Evolutionary conservation across 2,888 invertebrate species (phyloP).

Genomic region (Ypsolopha sequella): DNA sequence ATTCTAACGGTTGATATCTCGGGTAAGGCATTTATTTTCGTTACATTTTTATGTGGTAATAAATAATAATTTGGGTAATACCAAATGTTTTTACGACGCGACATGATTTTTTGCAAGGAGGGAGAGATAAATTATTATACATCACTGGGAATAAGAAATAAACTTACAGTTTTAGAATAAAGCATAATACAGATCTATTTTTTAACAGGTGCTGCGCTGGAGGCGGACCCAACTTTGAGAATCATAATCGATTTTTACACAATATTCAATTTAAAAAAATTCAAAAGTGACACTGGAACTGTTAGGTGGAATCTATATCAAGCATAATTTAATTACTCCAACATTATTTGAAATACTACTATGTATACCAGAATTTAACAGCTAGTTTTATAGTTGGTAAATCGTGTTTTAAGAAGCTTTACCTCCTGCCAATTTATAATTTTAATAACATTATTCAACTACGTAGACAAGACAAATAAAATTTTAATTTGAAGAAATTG

Average conservation of each 20-base stretch:
- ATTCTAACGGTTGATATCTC: constrained; percentile 57
- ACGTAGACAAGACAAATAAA: too few relatives aligned
- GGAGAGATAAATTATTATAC: neutral
- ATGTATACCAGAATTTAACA: too few relatives aligned
- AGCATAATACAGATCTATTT: constrained; percentile 12
- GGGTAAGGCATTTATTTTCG: constrained; percentile 34
- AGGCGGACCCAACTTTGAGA: constrained; percentile 45
- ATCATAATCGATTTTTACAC: neutral
- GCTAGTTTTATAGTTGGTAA: too few relatives aligned
- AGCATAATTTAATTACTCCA: too few relatives aligned
- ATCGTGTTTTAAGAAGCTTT: too few relatives aligned
- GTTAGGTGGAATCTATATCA: too few relatives aligned
- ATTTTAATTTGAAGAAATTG: too few relatives aligned
- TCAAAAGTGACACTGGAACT: too few relatives aligned
- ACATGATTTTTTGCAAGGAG: neutral
- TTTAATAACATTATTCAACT: too few relatives aligned
- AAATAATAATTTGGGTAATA: neutral
- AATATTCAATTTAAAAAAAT: too few relatives aligned
- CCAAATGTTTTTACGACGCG: neutral
- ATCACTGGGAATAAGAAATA: neutral
- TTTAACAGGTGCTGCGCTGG: constrained; percentile 44
- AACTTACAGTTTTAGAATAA: neutral
- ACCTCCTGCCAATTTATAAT: too few relatives aligned
- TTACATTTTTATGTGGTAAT: neutral
- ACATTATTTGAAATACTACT: too few relatives aligned